Conservation (phyloP, 2,113 vertebrate genomes). For the Athene noctua region DNA sequence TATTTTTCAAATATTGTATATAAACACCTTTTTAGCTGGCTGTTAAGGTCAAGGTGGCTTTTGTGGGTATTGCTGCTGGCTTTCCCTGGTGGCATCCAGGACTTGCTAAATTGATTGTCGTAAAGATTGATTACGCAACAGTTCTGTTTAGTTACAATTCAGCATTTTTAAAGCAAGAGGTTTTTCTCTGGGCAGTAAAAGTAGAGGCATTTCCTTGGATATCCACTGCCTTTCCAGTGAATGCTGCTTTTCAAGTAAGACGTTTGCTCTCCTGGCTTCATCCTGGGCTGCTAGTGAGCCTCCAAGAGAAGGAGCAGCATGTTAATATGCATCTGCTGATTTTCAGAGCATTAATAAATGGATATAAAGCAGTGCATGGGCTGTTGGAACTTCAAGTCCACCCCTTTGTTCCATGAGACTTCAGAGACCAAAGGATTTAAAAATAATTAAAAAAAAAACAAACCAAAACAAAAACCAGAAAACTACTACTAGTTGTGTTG, state of each 20-base stretch:
- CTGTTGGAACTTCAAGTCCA: background rate
- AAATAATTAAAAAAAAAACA: too few relatives aligned
- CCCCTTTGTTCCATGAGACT: fast-evolving
- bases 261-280: fast-evolving
- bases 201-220: background rate
- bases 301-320: background rate
- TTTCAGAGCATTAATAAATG: background rate
- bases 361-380: background rate
- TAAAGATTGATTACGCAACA: background rate
- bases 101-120: background rate
- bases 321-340: background rate
- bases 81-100: background rate
- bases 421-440: background rate
- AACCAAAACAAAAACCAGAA: too few relatives aligned
- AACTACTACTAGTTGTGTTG: fast-evolving
- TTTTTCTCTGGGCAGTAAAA: background rate
- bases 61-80: background rate
- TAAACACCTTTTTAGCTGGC: background rate
- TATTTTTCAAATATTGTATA: background rate
- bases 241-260: background rate
- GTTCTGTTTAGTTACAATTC: background rate
- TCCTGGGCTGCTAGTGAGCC: background rate
- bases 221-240: background rate
- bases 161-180: background rate
- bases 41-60: background rate